Percentiles rank a stretch among this genome's conserved stretches.
phyloP scores from a whole-genome alignment of 2,113 vertebrate species.

The Furnarius figulus region DNA sequence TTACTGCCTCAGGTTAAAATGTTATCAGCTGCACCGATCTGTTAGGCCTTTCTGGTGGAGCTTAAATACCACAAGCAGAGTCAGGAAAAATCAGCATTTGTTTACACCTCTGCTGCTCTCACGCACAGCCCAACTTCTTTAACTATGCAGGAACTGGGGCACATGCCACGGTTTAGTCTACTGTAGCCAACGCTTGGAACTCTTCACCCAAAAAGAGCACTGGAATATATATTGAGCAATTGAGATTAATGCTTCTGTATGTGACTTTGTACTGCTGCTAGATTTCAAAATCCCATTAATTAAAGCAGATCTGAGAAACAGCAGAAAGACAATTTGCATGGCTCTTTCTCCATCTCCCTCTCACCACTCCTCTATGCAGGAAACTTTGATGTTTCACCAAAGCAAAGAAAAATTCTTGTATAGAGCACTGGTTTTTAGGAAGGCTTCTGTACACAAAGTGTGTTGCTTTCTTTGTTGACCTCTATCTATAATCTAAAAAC shows the following conservation, averaged over 20 bases:
- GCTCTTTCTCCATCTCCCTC: background rate
- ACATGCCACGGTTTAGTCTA: background rate
- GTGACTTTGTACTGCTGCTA: background rate
- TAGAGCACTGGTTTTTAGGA: background rate
- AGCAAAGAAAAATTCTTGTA: background rate
- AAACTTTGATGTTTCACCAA: background rate
- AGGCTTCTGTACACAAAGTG: background rate
- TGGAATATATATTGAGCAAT: background rate
- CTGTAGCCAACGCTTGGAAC: background rate
- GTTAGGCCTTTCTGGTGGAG: background rate
- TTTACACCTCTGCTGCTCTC: background rate
- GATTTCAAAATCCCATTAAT: background rate
- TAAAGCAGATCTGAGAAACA: background rate
- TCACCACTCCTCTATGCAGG: background rate
- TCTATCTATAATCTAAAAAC: background rate
- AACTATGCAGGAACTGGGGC: background rate
- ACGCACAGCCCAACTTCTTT: background rate
- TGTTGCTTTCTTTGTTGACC: background rate
- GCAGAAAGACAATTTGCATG: background rate
- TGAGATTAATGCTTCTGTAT: background rate
- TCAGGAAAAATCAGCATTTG: background rate
- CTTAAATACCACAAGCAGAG: background rate
- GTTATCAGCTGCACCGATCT: background rate
- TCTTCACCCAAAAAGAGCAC: background rate
- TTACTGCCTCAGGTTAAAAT: background rate